Conservation (phyloP, 2,888 invertebrate species). For the Eupithecia subumbrata region DNA sequence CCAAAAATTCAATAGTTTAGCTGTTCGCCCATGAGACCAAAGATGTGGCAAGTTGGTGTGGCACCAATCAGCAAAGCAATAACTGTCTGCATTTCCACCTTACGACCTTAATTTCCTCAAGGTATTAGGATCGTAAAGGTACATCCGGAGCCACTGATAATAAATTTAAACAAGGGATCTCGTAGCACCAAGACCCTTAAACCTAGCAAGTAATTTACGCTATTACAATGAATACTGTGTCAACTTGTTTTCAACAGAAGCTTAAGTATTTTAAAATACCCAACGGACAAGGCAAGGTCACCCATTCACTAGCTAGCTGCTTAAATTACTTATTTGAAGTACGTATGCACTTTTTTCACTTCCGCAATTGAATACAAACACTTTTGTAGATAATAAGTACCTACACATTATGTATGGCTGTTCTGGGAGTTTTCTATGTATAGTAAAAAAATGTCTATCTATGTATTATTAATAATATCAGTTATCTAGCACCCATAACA, state of each 20-base stretch:
- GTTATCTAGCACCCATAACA: no score
- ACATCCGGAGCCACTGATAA: neutral
- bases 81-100: slow-evolving; percentile 10
- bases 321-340: slow-evolving; percentile 44
- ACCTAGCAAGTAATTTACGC: neutral
- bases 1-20: neutral
- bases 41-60: neutral
- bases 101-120: slow-evolving; percentile 12
- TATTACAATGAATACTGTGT: neutral
- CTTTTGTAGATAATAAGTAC: neutral
- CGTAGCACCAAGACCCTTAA: slow-evolving; percentile 1
- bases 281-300: slow-evolving; percentile 62
- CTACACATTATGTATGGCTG: neutral
- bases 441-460: no score
- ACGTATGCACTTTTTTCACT: slow-evolving; percentile 39
- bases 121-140: slow-evolving; percentile 1
- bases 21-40: neutral
- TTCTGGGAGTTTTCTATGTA: no score
- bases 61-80: slow-evolving; percentile 3
- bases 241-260: slow-evolving; percentile 19
- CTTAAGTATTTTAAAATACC: slow-evolving; percentile 39
- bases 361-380: neutral
- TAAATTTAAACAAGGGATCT: slow-evolving; percentile 37
- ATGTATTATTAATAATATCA: no score
- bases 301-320: slow-evolving; percentile 62